phyloP scores from a whole-genome alignment of 2,888 invertebrate species.

The Napeogenes sylphis region DNA sequence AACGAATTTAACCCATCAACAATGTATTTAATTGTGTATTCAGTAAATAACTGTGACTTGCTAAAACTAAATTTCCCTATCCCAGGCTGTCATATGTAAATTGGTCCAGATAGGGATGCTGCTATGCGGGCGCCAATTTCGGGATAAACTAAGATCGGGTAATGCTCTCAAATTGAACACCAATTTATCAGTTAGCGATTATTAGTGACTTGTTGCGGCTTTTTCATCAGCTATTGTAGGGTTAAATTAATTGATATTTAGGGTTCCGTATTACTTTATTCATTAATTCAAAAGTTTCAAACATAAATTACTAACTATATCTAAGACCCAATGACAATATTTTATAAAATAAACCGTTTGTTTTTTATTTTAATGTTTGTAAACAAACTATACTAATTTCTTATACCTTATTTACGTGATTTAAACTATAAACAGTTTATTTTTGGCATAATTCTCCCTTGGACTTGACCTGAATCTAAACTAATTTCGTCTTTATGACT shows the following conservation, averaged over 20 bases:
- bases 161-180: conserved; percentile 63
- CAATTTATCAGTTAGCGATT: conserved; percentile 64
- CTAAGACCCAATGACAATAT: no score
- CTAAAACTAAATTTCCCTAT: conserved; percentile 26
- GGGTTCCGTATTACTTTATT: neutral
- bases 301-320: no score
- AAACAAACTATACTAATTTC: no score
- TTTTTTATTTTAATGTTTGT: no score
- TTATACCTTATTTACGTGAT: no score
- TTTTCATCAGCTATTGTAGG: conserved; percentile 13
- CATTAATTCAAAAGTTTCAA: no score
- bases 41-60: conserved; percentile 23
- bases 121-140: conserved; percentile 66
- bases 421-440: conserved; percentile 11
- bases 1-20: neutral
- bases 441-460: conserved; percentile 22
- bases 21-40: neutral
- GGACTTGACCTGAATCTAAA: conserved; percentile 18
- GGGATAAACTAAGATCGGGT: conserved; percentile 54
- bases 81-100: conserved; percentile 53
- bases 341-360: no score
- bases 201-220: conserved; percentile 21
- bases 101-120: conserved; percentile 65
- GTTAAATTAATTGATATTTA: neutral
- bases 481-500: conserved; percentile 26